Evolutionary conservation across 2,888 invertebrate species (phyloP).

Genomic region (Mythimna pallens): DNA sequence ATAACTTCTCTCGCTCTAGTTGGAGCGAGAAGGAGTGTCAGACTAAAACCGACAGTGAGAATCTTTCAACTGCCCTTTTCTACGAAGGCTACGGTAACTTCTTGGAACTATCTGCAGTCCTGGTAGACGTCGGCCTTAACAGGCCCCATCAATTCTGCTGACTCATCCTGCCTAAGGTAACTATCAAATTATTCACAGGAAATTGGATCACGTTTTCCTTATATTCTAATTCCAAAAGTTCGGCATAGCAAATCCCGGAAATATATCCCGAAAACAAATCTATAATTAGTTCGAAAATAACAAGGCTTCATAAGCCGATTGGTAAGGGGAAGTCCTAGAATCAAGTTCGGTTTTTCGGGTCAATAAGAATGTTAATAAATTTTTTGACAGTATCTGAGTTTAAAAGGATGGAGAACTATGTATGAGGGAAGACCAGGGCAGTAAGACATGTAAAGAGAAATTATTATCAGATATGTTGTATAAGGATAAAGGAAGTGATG

Average conservation of each 20-base stretch:
- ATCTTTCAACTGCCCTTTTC: too few species aligned
- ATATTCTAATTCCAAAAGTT: constrained; percentile 54
- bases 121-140: background rate
- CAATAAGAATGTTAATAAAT: background rate
- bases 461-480: too few species aligned
- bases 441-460: too few species aligned
- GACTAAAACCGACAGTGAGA: too few species aligned
- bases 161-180: constrained; percentile 5
- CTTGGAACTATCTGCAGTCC: background rate
- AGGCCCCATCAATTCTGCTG: background rate
- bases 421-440: background rate
- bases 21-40: too few species aligned
- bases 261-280: constrained; percentile 42
- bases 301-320: constrained; percentile 36
- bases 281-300: constrained; percentile 46
- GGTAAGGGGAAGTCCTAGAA: constrained; percentile 6
- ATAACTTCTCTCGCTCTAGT: too few species aligned
- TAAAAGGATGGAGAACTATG: background rate
- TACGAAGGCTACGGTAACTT: background rate
- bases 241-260: constrained; percentile 14
- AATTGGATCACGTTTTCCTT: constrained; percentile 53
- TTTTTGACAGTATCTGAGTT: background rate
- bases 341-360: background rate
- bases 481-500: too few species aligned
- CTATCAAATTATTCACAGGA: constrained; percentile 29